Evolutionary conservation across 2,113 vertebrate species (phyloP), one percentile per base, ranked within the genome.

Genomic region (Hydrolagus affinis): DNA sequence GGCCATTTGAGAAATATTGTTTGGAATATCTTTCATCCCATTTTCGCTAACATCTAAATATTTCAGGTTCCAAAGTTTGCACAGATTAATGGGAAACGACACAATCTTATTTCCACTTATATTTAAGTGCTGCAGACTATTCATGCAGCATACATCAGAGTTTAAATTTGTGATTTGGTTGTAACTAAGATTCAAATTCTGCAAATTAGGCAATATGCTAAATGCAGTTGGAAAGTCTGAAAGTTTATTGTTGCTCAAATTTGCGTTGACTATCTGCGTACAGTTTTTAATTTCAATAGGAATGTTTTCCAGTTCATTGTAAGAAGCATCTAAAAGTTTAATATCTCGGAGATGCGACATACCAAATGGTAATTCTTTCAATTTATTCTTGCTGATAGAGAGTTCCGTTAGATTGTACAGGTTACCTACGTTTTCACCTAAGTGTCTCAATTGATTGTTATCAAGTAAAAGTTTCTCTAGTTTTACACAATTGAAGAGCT

Each of bases 201-300:
- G 74, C 85, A 92, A 89, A 85, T 85, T 76, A 21, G 78, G 86
- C 77, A 89, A 87, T 25, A 90, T 89, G 59, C 90, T 91, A 15
- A 92, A 23, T 69, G 86, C 90, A 15, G 89, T 66, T 85, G 93
- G 92, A 86, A 94, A 90, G 30, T 86, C 70, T 1, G 12, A 30
- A 76, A 93, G 86, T 66, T 89, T 88, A 62, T 92, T 92, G 70
- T 86, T 62, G 87, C 88, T 87, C 6, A 93, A 75, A 68, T 90
- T 89, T 59, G 90, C 70, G 88, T 80, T 88, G 76, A 86, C 89
- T 85, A 91, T 85, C 85, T 87, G 64, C 23, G 11, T 86, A 85
- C 88, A 92, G 64, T 89, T 91, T 88, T 92, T 92, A 68, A 91
- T 86, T 89, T 92, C 89, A 87, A 91, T 78, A 7, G 91, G 91